phyloP scores from a whole-genome alignment of 2,113 vertebrate species.

The Syngnathus floridae region DNA sequence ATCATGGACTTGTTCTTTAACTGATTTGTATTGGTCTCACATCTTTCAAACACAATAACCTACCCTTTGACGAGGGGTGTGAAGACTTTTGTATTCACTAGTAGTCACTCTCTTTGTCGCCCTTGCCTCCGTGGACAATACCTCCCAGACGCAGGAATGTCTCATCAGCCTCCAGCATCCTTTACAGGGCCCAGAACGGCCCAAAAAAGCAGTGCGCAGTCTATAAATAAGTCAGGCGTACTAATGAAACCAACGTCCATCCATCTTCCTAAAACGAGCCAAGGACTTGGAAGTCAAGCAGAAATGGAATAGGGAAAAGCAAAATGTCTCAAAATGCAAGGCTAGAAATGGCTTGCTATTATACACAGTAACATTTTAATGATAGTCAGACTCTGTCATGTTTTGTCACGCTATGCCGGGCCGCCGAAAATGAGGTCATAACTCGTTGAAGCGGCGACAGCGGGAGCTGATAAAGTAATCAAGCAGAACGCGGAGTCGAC shows the following conservation, averaged over 20 bases:
- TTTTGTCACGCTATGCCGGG: slow-evolving; percentile 1
- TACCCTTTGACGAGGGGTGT: not conserved
- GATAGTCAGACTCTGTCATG: slow-evolving; percentile 2
- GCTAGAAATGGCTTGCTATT: not conserved
- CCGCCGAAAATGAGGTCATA: slow-evolving; percentile 28
- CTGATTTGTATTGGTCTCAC: not conserved
- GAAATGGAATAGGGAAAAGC: slow-evolving; percentile 28
- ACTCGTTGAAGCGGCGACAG: slow-evolving; percentile 25
- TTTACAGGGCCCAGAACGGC: slow-evolving; percentile 44
- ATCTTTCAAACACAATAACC: not conserved
- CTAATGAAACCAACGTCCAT: slow-evolving; percentile 68
- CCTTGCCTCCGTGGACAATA: slow-evolving; percentile 55
- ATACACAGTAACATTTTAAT: slow-evolving; percentile 9
- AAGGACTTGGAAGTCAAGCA: slow-evolving; percentile 37
- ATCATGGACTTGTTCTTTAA: not conserved
- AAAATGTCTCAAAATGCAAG: not conserved
- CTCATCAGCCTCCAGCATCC: slow-evolving; percentile 63
- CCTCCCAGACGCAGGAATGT: slow-evolving; percentile 59
- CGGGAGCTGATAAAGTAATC: slow-evolving; percentile 46
- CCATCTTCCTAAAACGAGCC: slow-evolving; percentile 66
- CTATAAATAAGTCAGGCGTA: slow-evolving; percentile 67
- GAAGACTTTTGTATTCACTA: not conserved
- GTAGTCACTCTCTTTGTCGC: slow-evolving; percentile 49
- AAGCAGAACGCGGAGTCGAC: slow-evolving; percentile 40
- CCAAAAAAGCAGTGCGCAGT: slow-evolving; percentile 38